Base-by-base conservation (phyloP, 2,113 vertebrate species). In the Rhagologus leucostigma region DNA sequence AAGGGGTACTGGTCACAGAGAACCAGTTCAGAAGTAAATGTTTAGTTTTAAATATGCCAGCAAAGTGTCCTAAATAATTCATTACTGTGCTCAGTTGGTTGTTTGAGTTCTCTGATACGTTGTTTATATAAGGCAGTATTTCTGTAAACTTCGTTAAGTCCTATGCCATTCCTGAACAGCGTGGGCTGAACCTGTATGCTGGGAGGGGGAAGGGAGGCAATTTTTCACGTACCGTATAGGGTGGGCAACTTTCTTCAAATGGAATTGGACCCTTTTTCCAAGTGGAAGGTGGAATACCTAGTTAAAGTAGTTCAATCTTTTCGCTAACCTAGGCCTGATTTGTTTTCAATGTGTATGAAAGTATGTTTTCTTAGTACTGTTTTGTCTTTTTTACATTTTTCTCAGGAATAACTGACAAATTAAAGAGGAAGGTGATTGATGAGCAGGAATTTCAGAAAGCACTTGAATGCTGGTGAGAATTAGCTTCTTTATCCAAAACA, bases 391-490 rank as follows among this genome's bases (percentile, higher is more conserved):
- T 79, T 50, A 59, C 24, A 13, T 85, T 89, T 92, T 88, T 84
- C 87, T 77, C 19, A 92, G 93, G 13, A 89, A 97, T 97, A 79
- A 57, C 57, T 33, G 82, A 91, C 33, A 97, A 96, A 78, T 82
- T 95, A 65, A 95, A 96, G 57, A 95, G 75, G 92, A 96, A 96
- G 13, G 39, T 88, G 9, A 50, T 96, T 85, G 97, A 56, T 64
- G 86, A 96, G 79, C 47, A 95, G 70, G 84, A 96, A 78, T 97
- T 98, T 90, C 42, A 73, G 79, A 81, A 75, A 57, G 85, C 83
- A 49, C 4, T 39, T 77, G 94, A 97, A 86, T 97, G 52, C 69
- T 96, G 57, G 60, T 97, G 88, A 47, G 74, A 86, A 85, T n/a
- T 1, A 52, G 76, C 86, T 92, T 81, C 13, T 63, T 85, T 73